Evolutionary conservation across 2,888 invertebrate genomes (phyloP), one percentile per base, ranked within the genome.

Genomic region (Epirrhoe alternata): DNA sequence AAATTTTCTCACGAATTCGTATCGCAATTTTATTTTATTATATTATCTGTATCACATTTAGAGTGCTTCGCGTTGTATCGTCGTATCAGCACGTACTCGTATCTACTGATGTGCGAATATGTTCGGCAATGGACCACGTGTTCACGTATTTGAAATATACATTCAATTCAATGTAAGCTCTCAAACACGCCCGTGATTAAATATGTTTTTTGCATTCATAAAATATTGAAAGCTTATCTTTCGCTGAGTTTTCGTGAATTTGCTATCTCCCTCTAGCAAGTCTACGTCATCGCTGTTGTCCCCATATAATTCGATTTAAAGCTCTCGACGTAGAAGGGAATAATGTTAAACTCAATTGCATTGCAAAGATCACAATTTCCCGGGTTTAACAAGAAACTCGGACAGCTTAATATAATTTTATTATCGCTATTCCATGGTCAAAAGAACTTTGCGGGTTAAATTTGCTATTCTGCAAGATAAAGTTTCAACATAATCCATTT

Each of bases 1-100:
- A 93, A 93, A 93, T 92, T 92, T 92, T 92, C 92, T 92, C 92
- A 92, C 92, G 93, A 93, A 92, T 93, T 92, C 92, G 89, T 90
- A 91, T 91, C 86, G 92, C 92, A 92, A 92, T 93, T 93, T 92
- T 89, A 91, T 93, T 92, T 90, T 92, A 92, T 92, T 92, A 91
- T 90, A 92, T 92, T 92, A 92, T 92, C 91, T 90, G 88, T 90
- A 90, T 90, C 85, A 87, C 87, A 88, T 90, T 92, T 90, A 87
- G 88, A 89, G 89, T 87, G 86, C 85, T 88, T 82, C 77, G 77
- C 78, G 77, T 81, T 86, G 83, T 86, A 82, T 82, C 79, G 83
- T 81, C 81, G 80, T 76, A 78, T 77, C 74, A 68, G 70, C 74
- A 72, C 69, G 73, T 76, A 69, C 42, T 45, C 14, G 31, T 24